phyloP scores from a whole-genome alignment of 2,888 invertebrate genomes.

The Phyllotreta cruciferae region DNA sequence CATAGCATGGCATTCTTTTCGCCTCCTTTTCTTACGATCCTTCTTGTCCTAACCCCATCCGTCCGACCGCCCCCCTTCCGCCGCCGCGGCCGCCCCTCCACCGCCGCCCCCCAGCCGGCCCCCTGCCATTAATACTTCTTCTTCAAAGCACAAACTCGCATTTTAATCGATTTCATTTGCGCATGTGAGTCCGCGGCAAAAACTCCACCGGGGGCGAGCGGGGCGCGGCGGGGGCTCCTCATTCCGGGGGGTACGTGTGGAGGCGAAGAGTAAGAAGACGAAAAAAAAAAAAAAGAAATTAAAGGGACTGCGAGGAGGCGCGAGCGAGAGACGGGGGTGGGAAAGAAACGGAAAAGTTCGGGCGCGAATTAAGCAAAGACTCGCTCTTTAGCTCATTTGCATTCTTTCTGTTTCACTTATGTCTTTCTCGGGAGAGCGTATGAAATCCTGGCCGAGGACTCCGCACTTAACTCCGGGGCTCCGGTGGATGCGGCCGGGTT shows the following conservation, averaged over 20 bases:
- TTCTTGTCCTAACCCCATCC: conserved; percentile 41
- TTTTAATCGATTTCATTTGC: conserved; percentile 75
- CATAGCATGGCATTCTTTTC: conserved; percentile 23
- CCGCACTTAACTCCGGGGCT: conserved; percentile 7
- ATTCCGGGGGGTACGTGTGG: conserved; percentile 29
- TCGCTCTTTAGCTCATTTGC: conserved; percentile 60
- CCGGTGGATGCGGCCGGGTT: conserved; percentile 2
- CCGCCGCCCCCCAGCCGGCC: conserved; percentile 47
- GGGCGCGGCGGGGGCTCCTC: conserved; percentile 41
- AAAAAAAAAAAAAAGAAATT: too few relatives aligned
- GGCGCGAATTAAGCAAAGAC: conserved; percentile 61
- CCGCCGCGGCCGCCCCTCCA: conserved; percentile 26
- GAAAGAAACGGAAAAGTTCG: conserved; percentile 63
- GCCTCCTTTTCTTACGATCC: conserved; percentile 18
- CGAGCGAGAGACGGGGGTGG: too few relatives aligned
- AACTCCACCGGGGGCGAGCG: conserved; percentile 58
- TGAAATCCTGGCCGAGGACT: conserved; percentile 23
- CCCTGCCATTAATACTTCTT: conserved; percentile 63
- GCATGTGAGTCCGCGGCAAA: conserved; percentile 68
- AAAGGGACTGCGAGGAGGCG: neutral
- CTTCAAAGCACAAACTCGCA: conserved; percentile 69
- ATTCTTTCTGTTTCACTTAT: conserved; percentile 55
- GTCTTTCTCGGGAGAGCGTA: conserved; percentile 41
- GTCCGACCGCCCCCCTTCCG: conserved; percentile 41
- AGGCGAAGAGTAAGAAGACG: conserved; percentile 25